Base-by-base conservation (phyloP, 1,140 invertebrate species). In the Cotesia chilonis region DNA sequence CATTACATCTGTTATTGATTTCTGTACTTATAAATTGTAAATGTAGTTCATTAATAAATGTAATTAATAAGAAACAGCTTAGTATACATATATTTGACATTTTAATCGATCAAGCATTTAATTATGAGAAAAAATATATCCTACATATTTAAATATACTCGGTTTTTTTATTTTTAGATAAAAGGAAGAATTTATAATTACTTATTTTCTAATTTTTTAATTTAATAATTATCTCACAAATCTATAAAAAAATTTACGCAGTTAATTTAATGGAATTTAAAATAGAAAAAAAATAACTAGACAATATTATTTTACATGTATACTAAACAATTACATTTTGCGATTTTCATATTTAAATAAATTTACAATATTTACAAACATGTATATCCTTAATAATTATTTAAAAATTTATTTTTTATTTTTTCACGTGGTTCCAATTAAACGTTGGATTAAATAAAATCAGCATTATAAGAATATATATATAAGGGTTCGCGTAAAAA, bases 301-400 rank as follows among this genome's bases (percentile, higher is more conserved):
- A 52, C 20, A 66, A 68, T 70, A 68, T 66, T 74, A 61, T 68
- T 28, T 28, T 28, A 70, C 63, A 74, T 73, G 55, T 71, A 68
- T 71, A 69, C 70, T 72, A 76, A 59, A 75, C 65, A 72, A 72
- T 55, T 9, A 64, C 68, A 70, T 70, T 38, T 61, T 54, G 67
- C 59, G 68, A 64, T 73, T 55, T 14, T 78, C 82, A 79, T 78
- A 76, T 76, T 80, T 78, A 77, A 80, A 76, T 77, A 84, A 85
- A 82, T 79, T 81, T 86, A 86, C 85, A 86, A 74, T 86, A 86
- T 86, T 65, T 86, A 86, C 85, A 86, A 52, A 41, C 84, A 81
- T 80, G 80, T 83, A 84, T 82, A 81, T 84, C 77, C 78, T 78
- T 74, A 79, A 71, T 75, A 38, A 37, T 71, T 59, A 52, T 57